Conservation (phyloP, 2,113 vertebrate species). For the Acrocephalus arundinaceus region DNA sequence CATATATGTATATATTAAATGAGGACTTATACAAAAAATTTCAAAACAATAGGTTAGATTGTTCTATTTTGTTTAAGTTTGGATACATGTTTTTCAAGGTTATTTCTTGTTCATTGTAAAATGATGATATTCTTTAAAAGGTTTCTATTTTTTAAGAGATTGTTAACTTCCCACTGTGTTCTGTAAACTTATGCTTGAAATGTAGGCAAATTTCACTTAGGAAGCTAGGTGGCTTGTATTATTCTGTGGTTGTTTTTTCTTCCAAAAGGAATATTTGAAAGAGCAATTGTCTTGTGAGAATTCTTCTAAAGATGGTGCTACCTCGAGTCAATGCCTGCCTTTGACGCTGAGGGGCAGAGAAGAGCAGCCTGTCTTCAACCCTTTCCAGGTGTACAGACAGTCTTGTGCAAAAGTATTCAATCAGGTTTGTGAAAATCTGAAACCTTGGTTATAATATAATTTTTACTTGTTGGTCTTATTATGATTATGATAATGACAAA, state of each 20-base stretch:
- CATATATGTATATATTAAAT: neutral
- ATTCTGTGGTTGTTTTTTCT: neutral
- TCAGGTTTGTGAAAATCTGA: slow-evolving; percentile 82
- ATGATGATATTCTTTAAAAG: neutral
- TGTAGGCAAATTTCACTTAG: neutral
- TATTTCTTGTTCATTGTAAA: neutral
- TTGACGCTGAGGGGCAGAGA: slow-evolving; percentile 50
- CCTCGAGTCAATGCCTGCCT: slow-evolving; percentile 53
- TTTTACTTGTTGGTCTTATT: neutral
- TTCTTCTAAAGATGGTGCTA: slow-evolving; percentile 37
- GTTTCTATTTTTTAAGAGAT: neutral
- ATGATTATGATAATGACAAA: neutral
- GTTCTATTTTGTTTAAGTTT: neutral
- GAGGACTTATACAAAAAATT: neutral
- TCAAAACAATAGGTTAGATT: neutral
- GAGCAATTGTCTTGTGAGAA: slow-evolving; percentile 72
- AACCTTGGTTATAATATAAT: neutral
- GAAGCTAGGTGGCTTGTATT: neutral
- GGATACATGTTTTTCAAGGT: neutral
- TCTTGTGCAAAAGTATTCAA: slow-evolving; percentile 79
- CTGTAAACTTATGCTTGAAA: neutral
- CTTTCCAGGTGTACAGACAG: slow-evolving; percentile 79
- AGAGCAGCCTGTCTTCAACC: slow-evolving; percentile 77
- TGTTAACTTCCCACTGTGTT: neutral
- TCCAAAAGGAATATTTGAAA: slow-evolving; percentile 82